phyloP scores from a whole-genome alignment of 2,888 invertebrate genomes.

The Chaitophorus viminalis region DNA sequence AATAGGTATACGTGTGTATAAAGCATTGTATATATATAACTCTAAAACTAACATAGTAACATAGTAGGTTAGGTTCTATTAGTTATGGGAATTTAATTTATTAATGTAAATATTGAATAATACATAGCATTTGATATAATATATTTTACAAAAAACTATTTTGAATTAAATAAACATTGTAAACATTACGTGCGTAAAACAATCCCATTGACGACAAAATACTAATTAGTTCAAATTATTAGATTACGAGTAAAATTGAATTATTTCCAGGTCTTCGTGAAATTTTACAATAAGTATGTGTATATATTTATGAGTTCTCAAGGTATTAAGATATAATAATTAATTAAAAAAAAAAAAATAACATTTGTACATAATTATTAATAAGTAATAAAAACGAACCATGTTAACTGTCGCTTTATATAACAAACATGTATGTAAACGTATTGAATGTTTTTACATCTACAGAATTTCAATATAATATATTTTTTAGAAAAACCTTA shows the following conservation, averaged over 20 bases:
- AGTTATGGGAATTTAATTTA: not conserved
- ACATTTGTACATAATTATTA: conserved; percentile 49
- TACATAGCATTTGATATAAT: not conserved
- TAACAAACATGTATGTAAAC: conserved; percentile 28
- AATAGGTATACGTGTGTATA: no score
- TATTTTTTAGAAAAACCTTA: conserved; percentile 13
- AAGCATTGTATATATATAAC: no score
- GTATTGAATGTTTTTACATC: conserved; percentile 32
- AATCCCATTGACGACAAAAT: not conserved
- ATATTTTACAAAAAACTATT: no score
- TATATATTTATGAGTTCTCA: not conserved
- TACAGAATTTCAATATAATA: conserved; percentile 37
- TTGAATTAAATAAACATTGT: not conserved
- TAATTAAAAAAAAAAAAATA: conserved; percentile 35
- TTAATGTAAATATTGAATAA: not conserved
- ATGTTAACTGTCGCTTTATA: conserved; percentile 10
- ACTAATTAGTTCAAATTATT: not conserved
- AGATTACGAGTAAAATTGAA: not conserved
- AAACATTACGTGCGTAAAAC: not conserved
- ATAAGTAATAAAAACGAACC: conserved; percentile 14
- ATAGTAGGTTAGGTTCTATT: not conserved
- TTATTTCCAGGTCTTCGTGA: conserved; percentile 28
- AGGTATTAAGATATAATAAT: conserved; percentile 31
- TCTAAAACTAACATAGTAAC: not conserved
- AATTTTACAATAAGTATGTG: conserved; percentile 36